A percentile compares a stretch with the other conserved stretches of the same genome.
Evolutionary conservation across 2,888 invertebrate species (phyloP).

Genomic region (Bibio marci): DNA sequence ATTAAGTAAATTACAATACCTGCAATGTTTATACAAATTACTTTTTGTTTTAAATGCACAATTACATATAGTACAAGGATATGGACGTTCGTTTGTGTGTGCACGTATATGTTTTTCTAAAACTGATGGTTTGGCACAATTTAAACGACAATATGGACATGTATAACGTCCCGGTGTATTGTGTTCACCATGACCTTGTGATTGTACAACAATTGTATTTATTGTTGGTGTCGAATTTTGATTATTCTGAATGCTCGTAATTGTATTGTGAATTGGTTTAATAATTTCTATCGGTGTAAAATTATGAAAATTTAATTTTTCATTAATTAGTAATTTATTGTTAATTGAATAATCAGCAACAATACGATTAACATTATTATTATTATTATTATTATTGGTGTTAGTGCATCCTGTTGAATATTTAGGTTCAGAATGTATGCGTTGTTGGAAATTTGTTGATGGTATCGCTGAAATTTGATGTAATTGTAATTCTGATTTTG

Average conservation of each 20-base stretch:
- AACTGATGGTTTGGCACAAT: slow-evolving; percentile 85
- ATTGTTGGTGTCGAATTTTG: not conserved
- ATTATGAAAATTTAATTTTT: no score
- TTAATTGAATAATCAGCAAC: no score
- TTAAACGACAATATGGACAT: slow-evolving; percentile 75
- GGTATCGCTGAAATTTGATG: no score
- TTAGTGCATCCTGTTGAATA: no score
- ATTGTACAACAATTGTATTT: not conserved
- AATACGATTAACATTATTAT: no score
- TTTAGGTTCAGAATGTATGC: no score
- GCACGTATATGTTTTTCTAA: slow-evolving; percentile 86
- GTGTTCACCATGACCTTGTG: not conserved
- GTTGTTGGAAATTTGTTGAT: no score
- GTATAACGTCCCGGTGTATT: slow-evolving; percentile 48
- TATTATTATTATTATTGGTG: no score
- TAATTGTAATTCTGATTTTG: no score
- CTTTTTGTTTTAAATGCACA: slow-evolving; percentile 90
- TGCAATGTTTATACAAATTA: slow-evolving; percentile 79
- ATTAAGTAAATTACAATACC: slow-evolving; percentile 18
- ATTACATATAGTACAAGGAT: slow-evolving; percentile 75
- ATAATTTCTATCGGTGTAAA: not conserved
- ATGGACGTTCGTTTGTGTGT: slow-evolving; percentile 84
- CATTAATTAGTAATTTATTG: no score
- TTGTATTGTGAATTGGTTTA: not conserved
- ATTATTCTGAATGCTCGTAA: not conserved